Conservation (phyloP, 1,140 invertebrate genomes). For the Drosophila sechellia region DNA sequence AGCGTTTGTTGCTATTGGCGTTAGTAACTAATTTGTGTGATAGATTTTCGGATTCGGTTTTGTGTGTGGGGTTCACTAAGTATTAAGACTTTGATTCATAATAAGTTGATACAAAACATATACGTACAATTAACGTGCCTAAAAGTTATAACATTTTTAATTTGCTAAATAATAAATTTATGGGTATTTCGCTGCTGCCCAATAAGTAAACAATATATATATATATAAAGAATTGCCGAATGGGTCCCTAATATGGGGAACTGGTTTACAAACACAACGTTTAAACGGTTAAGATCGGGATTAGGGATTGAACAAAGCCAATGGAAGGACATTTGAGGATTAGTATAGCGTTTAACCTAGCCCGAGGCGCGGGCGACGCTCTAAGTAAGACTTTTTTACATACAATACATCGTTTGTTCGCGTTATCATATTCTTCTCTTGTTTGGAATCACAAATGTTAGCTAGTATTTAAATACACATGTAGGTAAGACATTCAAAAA, state of each 20-base stretch:
- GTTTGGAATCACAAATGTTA: conserved; percentile 81
- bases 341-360: conserved; percentile 73
- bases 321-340: conserved; percentile 39
- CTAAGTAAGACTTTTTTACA: conserved; percentile 58
- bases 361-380: conserved; percentile 52
- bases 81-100: conserved; percentile 29
- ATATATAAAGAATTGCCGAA: conserved; percentile 69
- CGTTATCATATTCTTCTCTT: conserved; percentile 43
- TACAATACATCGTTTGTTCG: conserved; percentile 57
- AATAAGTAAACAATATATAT: conserved; percentile 65
- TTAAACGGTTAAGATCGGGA: conserved; percentile 23
- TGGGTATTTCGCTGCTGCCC: conserved; percentile 62
- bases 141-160: conserved; percentile 76
- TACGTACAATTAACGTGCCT: conserved; percentile 72
- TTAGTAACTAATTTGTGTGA: conserved; percentile 79
- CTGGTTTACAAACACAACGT: conserved; percentile 51
- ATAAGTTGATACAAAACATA: conserved; percentile 73
- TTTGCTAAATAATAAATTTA: conserved; percentile 74
- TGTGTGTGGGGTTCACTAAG: conserved; percentile 30
- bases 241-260: conserved; percentile 40
- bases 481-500: conserved; percentile 80
- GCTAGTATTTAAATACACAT: conserved; percentile 83
- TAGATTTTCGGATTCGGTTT: conserved; percentile 30
- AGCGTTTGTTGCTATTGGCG: conserved; percentile 30
- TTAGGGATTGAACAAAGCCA: conserved; percentile 50